Evolutionary conservation across 2,797 vertebrate species (phyloP), one percentile per base, ranked within the genome.

Genomic region (Microchirus variegatus): DNA sequence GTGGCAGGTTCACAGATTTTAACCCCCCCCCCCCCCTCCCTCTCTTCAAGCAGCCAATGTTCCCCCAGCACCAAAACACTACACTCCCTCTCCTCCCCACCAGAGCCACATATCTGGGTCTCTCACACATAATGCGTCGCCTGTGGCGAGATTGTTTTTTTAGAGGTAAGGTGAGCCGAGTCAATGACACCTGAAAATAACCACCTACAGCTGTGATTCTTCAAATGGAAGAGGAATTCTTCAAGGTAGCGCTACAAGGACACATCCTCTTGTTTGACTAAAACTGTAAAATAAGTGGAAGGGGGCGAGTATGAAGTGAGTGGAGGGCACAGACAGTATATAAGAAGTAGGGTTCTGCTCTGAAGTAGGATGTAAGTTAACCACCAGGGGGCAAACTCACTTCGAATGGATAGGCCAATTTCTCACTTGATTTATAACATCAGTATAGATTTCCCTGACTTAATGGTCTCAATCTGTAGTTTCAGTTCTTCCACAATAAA

Each of bases 151-250:
- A 77, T 47, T 59, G 74, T 57, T 87, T 87, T 22, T 85, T 70
- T 62, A 83, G 80, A 81, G 78, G 70, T 79, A 81, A 81, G 80
- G 86, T 85, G 78, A 90, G 22, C 22, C 70, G 53, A 66, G 76
- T 78, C 89, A 90, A 83, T 89, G 84, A 87, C 83, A 80, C 80
- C 85, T 80, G 82, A 85, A 88, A 90, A 85, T 83, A 86, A 82
- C 87, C 63, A 77, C 80, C 64, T 63, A 50, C 56, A 77, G 80
- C 73, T 82, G 71, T 48, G 73, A 83, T 55, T 75, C 72, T 71
- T 64, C 37, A 73, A 65, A 73, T 66, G 52, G 48, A 60, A 75
- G 68, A 68, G 63, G 40, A 46, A 35, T 44, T 58, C 48, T 74
- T 42, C 18, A 40, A n/a, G 51, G 58, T 60, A 13, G 65, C 63